Percentiles rank a stretch among this genome's conserved stretches.
Conservation (phyloP, 1,140 invertebrate genomes). For the Heliconius hewitsoni region DNA sequence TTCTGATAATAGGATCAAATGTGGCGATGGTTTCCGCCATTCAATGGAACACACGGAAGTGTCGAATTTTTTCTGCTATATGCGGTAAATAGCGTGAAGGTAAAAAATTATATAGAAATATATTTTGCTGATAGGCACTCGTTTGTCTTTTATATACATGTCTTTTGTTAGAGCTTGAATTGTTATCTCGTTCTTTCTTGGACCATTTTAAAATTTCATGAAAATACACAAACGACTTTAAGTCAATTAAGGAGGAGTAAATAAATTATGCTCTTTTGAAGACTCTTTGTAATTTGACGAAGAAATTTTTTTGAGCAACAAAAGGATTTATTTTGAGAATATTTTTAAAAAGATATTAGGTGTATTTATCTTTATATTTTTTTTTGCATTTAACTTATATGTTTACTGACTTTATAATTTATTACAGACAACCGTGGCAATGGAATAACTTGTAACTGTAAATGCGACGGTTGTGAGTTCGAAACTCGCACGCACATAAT, state of each 20-base stretch:
- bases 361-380: not conserved
- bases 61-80: too few relatives aligned
- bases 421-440: too few relatives aligned
- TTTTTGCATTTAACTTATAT: too few relatives aligned
- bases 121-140: too few relatives aligned
- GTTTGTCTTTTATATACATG: not conserved
- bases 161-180: not conserved
- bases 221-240: constrained; percentile 30
- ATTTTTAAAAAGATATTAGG: not conserved
- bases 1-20: too few relatives aligned
- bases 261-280: constrained; percentile 6
- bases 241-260: constrained; percentile 24
- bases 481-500: too few relatives aligned
- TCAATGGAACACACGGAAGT: too few relatives aligned
- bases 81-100: not conserved
- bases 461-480: too few relatives aligned
- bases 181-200: constrained; percentile 12
- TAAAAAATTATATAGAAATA: not conserved
- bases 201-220: constrained; percentile 29
- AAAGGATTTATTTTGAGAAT: not conserved
- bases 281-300: constrained; percentile 8
- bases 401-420: too few relatives aligned
- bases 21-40: too few relatives aligned
- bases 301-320: not conserved
- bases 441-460: too few relatives aligned